phyloP scores from a whole-genome alignment of 2,797 vertebrate genomes.

The Eospalax fontanierii region DNA sequence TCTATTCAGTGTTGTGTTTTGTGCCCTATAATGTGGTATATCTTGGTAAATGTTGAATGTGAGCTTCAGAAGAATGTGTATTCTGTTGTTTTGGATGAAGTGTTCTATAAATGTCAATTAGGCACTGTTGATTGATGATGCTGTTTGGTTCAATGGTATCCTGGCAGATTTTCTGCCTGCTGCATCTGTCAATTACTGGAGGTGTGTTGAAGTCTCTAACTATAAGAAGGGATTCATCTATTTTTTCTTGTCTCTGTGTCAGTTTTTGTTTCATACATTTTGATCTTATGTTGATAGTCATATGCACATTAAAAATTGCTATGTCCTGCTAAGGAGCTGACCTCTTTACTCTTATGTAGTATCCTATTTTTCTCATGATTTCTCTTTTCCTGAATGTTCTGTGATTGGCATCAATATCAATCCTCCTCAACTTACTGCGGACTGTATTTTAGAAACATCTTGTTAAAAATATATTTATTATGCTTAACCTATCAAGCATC shows the following conservation, averaged over 20 bases:
- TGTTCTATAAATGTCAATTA: constrained; percentile 78
- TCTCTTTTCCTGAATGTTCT: neutral
- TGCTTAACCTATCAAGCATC: neutral
- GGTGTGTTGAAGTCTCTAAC: constrained; percentile 45
- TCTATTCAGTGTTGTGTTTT: constrained; percentile 67
- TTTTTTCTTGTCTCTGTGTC: constrained; percentile 26
- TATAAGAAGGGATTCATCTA: constrained; percentile 26
- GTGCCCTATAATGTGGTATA: constrained; percentile 19
- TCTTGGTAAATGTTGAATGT: constrained; percentile 57
- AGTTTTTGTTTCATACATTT: constrained; percentile 32
- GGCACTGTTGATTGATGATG: constrained; percentile 65
- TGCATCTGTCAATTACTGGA: constrained; percentile 69
- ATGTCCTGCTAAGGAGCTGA: neutral
- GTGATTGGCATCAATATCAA: neutral
- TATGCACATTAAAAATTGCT: constrained; percentile 18
- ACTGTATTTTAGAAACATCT: neutral
- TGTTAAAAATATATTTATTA: neutral
- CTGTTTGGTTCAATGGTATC: constrained; percentile 45
- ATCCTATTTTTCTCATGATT: neutral
- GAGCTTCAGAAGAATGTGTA: constrained; percentile 57
- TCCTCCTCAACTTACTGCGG: neutral
- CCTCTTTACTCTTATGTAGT: constrained; percentile 4
- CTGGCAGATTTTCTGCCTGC: constrained; percentile 66
- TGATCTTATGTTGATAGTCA: constrained; percentile 20
- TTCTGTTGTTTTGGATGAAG: constrained; percentile 66